phyloP scores from a whole-genome alignment of 2,113 vertebrate genomes.

The Nymphicus hollandicus region DNA sequence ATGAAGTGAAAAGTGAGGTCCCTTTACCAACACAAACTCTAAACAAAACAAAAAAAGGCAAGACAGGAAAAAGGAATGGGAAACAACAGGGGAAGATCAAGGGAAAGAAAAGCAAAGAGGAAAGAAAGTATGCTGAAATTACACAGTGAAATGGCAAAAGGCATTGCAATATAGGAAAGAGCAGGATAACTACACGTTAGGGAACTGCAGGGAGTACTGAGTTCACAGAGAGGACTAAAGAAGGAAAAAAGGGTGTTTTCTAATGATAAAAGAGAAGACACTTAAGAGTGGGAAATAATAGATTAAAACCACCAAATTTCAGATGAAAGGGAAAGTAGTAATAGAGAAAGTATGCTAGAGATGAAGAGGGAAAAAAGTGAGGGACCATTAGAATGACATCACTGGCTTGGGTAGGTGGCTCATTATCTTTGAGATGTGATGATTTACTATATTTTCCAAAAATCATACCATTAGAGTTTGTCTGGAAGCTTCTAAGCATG shows the following conservation, averaged over 20 bases:
- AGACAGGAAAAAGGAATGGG: background rate
- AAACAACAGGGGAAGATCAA: background rate
- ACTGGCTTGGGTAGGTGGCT: background rate
- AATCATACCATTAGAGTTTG: background rate
- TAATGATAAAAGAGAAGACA: background rate
- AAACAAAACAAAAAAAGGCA: background rate
- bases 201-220: background rate
- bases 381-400: background rate
- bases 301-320: background rate
- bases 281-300: background rate
- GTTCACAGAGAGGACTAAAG: background rate
- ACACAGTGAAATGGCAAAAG: background rate
- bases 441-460: background rate
- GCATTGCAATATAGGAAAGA: background rate
- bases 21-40: background rate
- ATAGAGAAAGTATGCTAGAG: background rate
- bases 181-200: background rate
- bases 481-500: background rate
- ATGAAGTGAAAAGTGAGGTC: background rate
- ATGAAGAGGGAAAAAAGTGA: background rate
- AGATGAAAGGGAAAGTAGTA: background rate
- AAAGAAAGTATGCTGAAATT: background rate
- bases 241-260: background rate
- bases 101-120: background rate
- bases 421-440: background rate